phyloP scores from a whole-genome alignment of 1,140 invertebrate species.

The Mya arenaria region DNA sequence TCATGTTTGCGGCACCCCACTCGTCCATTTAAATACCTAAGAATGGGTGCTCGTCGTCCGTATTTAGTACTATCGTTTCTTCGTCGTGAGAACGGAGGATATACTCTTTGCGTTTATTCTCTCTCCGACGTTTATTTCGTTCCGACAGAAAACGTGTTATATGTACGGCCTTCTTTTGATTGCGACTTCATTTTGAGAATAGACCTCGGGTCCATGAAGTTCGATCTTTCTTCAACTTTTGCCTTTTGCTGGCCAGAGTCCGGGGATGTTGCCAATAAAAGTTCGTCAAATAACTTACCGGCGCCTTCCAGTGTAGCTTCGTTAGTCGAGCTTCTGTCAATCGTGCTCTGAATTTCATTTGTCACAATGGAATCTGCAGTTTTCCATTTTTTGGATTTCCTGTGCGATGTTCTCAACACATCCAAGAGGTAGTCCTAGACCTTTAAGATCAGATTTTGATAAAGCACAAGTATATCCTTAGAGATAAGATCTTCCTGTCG shows the following conservation, averaged over 20 bases:
- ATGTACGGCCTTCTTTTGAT: neutral
- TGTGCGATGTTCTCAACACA: neutral
- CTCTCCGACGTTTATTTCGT: neutral
- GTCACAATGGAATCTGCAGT: neutral
- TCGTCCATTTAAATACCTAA: neutral
- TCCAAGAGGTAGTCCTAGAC: neutral
- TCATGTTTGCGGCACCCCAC: neutral
- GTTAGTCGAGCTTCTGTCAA: neutral
- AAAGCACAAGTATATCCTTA: neutral
- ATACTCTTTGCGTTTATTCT: neutral
- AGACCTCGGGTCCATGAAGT: neutral
- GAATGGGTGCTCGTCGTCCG: neutral
- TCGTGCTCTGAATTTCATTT: neutral
- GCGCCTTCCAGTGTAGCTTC: neutral
- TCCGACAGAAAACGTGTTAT: conserved; percentile 6
- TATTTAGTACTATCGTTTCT: neutral
- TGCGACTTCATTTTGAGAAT: neutral
- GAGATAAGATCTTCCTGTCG: neutral
- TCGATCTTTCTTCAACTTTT: neutral
- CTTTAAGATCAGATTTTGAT: neutral
- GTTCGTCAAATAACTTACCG: conserved; percentile 6
- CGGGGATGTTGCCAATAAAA: neutral
- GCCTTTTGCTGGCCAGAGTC: neutral
- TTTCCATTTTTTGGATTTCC: neutral
- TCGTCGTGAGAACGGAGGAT: neutral